These are phyloP conservation scores for Phrynosoma platyrhinos DNA, from an alignment of 2,113 vertebrate species.

Conservation along the genomic window DNA sequence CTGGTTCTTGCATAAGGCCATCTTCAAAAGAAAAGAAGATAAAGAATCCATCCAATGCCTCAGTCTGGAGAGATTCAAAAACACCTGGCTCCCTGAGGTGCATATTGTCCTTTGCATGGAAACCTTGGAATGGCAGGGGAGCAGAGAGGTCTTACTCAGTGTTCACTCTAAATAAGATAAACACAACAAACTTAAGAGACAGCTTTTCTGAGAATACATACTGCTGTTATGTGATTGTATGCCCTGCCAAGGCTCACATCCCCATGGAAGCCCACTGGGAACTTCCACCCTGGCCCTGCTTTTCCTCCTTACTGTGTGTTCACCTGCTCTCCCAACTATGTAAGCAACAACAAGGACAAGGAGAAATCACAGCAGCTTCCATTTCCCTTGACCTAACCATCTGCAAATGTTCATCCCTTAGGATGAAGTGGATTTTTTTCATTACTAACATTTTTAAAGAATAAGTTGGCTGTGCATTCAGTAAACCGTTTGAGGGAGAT, in stretches of 20 bases:
- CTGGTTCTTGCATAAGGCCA: constrained; percentile 55
- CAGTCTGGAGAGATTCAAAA: constrained; percentile 56
- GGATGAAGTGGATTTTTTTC: background rate
- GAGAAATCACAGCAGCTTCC: background rate
- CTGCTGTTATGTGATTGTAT: background rate
- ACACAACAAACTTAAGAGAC: constrained; percentile 25
- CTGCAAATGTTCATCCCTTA: background rate
- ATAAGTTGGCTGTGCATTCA: background rate
- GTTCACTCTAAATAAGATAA: constrained; percentile 36
- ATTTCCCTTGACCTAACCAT: background rate
- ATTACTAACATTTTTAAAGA: background rate
- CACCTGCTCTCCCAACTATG: background rate
- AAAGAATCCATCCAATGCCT: constrained; percentile 46
- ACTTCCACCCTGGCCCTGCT: background rate
- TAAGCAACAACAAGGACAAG: background rate
- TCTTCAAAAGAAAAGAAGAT: constrained; percentile 51
- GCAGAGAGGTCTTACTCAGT: constrained; percentile 26
- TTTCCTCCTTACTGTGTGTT: background rate
- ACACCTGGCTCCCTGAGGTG: constrained; percentile 37
- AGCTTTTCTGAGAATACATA: constrained; percentile 30
- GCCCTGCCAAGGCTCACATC: background rate
- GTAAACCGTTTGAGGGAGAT: background rate
- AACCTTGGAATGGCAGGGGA: constrained; percentile 36
- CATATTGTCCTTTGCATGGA: constrained; percentile 44
- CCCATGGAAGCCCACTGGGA: background rate